Percentiles rank a stretch among this genome's conserved stretches.
These are phyloP conservation scores for Neoascia interrupta DNA, from an alignment of 2,888 invertebrate species.

Conservation along the genomic window DNA sequence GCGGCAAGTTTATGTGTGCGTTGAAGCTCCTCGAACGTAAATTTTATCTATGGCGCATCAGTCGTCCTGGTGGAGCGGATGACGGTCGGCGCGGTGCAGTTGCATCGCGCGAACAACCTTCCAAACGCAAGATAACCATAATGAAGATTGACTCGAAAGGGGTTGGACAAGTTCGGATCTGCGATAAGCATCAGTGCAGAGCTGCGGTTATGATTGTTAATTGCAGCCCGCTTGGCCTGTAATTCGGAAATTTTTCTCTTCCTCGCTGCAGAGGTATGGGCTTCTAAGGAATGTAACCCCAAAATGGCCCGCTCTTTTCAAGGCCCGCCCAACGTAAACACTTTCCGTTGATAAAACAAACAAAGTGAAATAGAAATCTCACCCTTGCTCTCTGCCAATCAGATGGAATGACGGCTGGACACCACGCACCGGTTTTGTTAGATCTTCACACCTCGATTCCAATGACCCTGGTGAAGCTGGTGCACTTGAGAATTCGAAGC, in stretches of 20 bases:
- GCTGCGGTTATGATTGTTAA: constrained; percentile 56
- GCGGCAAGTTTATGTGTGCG: constrained; percentile 64
- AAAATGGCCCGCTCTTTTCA: constrained; percentile 25
- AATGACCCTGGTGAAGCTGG: not conserved
- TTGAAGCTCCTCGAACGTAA: constrained; percentile 64
- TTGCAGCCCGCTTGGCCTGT: constrained; percentile 38
- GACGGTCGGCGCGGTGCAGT: too few relatives aligned
- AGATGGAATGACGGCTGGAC: constrained; percentile 7
- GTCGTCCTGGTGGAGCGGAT: constrained; percentile 34
- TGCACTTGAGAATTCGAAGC: constrained; percentile 33
- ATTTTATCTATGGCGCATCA: constrained; percentile 67
- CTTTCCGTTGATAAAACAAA: constrained; percentile 16
- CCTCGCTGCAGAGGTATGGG: not conserved
- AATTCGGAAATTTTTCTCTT: constrained; percentile 17
- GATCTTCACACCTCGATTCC: constrained; percentile 36
- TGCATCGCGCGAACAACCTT: constrained; percentile 66
- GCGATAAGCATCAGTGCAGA: constrained; percentile 52
- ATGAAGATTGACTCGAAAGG: constrained; percentile 58
- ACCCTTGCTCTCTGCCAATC: too few relatives aligned
- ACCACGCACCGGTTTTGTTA: not conserved
- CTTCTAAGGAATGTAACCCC: not conserved
- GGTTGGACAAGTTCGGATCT: constrained; percentile 54
- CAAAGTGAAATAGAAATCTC: not conserved
- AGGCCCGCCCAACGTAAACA: constrained; percentile 31
- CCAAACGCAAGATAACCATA: constrained; percentile 63